A percentile compares a stretch with the other conserved stretches of the same genome.
Conservation (phyloP, 1,140 invertebrate species). For the Drosophila sulfurigaster region DNA sequence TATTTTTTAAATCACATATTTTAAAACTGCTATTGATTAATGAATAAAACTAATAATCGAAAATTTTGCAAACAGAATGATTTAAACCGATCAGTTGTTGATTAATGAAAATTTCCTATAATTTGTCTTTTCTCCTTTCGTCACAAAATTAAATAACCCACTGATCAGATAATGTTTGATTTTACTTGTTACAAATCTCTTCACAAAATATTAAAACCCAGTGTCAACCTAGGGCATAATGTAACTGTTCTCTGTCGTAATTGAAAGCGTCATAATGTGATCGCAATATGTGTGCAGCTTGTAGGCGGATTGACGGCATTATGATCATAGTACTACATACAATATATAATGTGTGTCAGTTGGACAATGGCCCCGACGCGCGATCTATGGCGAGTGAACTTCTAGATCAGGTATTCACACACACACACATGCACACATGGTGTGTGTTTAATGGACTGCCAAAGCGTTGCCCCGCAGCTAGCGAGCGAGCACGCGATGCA, state of each 20-base stretch:
- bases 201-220: neutral
- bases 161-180: neutral
- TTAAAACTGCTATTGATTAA: no score
- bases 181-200: neutral
- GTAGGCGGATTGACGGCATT: conserved; percentile 46
- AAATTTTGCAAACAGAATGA: no score
- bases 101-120: no score
- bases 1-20: no score
- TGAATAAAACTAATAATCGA: no score
- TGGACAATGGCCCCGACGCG: conserved; percentile 37
- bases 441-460: conserved; percentile 20
- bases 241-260: conserved; percentile 2
- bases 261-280: conserved; percentile 48
- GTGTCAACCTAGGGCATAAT: neutral
- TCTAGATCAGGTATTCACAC: conserved; percentile 35
- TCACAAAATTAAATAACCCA: neutral
- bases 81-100: no score
- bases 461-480: conserved; percentile 6
- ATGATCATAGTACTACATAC: conserved; percentile 9
- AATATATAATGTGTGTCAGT: conserved; percentile 52
- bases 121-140: no score
- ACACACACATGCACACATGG: neutral
- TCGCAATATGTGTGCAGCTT: conserved; percentile 10
- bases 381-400: conserved; percentile 34
- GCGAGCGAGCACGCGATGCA: conserved; percentile 24